Base-by-base conservation (phyloP, 2,888 invertebrate genomes). In the Caenorhabditis afra region DNA sequence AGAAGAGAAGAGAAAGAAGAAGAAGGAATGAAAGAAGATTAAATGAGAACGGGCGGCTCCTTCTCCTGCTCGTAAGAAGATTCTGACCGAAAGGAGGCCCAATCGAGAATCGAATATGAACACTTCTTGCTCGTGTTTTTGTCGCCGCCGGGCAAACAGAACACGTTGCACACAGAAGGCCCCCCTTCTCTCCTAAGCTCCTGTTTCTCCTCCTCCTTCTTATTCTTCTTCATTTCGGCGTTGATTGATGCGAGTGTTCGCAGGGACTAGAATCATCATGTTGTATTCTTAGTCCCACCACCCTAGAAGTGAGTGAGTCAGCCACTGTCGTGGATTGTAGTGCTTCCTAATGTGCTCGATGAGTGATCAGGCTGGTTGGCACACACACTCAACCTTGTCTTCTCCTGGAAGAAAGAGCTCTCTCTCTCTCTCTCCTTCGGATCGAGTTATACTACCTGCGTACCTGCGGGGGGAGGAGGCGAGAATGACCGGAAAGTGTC, bases 61-160 rank as follows among this genome's bases (percentile, higher is more conserved):
- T n/a, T 16, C 7, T 14, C 7, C n/a, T n/a, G n/a, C n/a, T 22
- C 35, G 23, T 47, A 50, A 47, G 47, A 37, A 49, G 62, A 62
- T 50, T 61, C 47, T 47, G 37, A 45, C 44, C 23, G 55, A 55
- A 55, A 58, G 20, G n/a, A 58, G 20, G 16, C 23, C 47, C 23
- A 65, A 67, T 67, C 67, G 29, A 58, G 57, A 67, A 66, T 66
- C 47, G 66, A 58, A 67, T 58, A 67, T 58, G 67, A 67, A 67
- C 67, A 58, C 67, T 67, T 57, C 35, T 67, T 65, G 53, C 64
- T 53, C 53, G 23, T 70, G 70, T 70, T 70, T 70, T 70, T 53
- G 55, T 70, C 52, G 70, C 70, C 70, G 53, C 41, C 47, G 61
- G 70, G 61, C 70, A 70, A 29, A 7, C 3, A 7, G 29, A 29